These are phyloP conservation scores for Alcis repandata DNA, from an alignment of 2,888 invertebrate genomes.

Conservation along the genomic window DNA sequence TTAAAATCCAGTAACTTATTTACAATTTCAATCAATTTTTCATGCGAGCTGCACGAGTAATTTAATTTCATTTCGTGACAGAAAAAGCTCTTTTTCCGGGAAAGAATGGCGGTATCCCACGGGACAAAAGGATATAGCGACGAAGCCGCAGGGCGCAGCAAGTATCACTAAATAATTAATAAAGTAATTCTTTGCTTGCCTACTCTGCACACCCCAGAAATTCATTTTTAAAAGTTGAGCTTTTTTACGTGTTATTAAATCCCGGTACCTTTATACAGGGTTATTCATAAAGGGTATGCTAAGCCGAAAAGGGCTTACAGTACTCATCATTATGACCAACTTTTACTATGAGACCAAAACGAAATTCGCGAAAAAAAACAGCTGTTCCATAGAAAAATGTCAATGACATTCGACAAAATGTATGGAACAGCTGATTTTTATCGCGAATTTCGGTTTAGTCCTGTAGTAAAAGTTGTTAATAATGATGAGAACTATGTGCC, in stretches of 20 bases:
- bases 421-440: too few relatives aligned
- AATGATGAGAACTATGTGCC: too few relatives aligned
- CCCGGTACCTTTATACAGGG: too few relatives aligned
- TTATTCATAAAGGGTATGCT: too few relatives aligned
- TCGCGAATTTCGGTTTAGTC: too few relatives aligned
- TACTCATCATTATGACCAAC: too few relatives aligned
- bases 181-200: constrained; percentile 4
- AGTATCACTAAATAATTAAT: constrained; percentile 15
- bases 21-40: background rate
- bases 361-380: too few relatives aligned
- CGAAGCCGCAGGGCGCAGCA: background rate
- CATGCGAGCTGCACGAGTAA: background rate
- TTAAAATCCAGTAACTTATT: background rate
- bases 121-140: background rate
- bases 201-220: constrained; percentile 1
- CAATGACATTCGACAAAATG: too few relatives aligned
- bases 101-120: background rate
- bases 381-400: too few relatives aligned
- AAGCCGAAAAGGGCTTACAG: too few relatives aligned
- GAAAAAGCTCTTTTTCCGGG: background rate
- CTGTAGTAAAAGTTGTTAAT: too few relatives aligned
- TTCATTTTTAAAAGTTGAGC: constrained; percentile 11
- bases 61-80: constrained; percentile 4
- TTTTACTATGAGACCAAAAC: too few relatives aligned
- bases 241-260: constrained; percentile 6